A percentile compares a stretch with the other conserved stretches of the same genome.
Evolutionary conservation across 2,888 invertebrate genomes (phyloP).

Genomic region (Lissocephala sabroskyi): DNA sequence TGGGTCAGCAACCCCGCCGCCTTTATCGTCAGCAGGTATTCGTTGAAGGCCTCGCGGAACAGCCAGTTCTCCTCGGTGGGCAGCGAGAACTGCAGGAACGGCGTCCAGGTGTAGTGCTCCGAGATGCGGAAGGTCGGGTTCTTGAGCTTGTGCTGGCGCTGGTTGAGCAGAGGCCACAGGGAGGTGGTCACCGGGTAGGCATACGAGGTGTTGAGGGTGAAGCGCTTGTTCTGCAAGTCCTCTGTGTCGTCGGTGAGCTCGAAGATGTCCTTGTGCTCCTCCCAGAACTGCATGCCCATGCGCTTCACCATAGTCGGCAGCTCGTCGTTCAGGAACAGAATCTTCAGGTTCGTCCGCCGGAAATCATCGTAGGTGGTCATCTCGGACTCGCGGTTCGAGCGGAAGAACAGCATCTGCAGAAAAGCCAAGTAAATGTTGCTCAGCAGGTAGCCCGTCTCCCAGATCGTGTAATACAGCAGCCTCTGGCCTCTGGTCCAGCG

Average conservation of each 20-base stretch:
- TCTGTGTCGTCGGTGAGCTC: no score
- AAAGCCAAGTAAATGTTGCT: no score
- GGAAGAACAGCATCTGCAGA: no score
- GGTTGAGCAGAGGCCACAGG: neutral
- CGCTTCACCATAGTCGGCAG: no score
- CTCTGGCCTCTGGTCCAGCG: no score
- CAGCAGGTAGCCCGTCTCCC: no score
- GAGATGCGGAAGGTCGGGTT: neutral
- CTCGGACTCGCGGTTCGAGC: neutral
- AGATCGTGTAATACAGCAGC: no score
- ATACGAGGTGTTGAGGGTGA: neutral
- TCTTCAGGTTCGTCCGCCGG: neutral
- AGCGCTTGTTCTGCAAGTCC: neutral
- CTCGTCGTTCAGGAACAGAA: no score
- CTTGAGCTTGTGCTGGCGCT: neutral
- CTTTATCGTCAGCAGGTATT: neutral
- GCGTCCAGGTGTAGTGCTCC: neutral
- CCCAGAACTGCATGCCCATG: no score
- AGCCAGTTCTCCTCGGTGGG: conserved; percentile 1
- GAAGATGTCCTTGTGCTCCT: no score
- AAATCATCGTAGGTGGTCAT: neutral
- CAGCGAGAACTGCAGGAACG: neutral
- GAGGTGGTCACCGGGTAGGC: neutral
- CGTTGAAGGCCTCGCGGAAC: neutral
- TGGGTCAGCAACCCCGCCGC: neutral